Conservation (phyloP, 2,113 vertebrate genomes). For the Delphinus delphis region DNA sequence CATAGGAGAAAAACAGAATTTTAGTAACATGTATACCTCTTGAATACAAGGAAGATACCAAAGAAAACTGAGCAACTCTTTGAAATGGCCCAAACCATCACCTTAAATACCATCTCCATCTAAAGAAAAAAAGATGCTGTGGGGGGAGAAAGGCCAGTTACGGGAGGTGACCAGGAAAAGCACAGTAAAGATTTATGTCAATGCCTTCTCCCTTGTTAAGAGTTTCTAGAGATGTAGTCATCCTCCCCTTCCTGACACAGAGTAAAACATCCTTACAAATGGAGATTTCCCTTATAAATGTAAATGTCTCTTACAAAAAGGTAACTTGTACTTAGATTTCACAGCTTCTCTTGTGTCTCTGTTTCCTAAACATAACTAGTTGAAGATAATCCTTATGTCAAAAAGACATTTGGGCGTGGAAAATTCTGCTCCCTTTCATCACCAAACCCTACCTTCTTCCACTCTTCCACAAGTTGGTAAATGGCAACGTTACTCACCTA, state of each 20-base stretch:
- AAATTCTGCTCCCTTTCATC: not conserved
- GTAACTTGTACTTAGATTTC: not conserved
- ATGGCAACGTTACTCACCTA: slow-evolving; percentile 30
- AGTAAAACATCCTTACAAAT: not conserved
- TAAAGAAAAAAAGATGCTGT: not conserved
- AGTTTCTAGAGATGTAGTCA: not conserved
- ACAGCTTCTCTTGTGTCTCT: not conserved
- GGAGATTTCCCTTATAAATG: not conserved
- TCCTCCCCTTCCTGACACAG: not conserved
- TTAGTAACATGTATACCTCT: not conserved
- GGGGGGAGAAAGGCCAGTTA: too few species aligned
- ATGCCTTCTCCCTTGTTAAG: not conserved
- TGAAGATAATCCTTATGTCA: not conserved
- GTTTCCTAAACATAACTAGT: not conserved
- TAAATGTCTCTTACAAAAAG: not conserved
- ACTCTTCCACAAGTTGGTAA: not conserved
- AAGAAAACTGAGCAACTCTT: not conserved
- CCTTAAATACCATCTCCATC: not conserved
- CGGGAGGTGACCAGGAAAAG: not conserved
- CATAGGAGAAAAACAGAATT: not conserved
- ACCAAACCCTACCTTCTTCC: not conserved
- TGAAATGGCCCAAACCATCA: not conserved
- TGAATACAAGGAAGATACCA: not conserved
- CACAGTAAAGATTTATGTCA: not conserved
- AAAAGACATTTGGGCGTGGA: not conserved